Conservation (phyloP, 2,888 invertebrate species). For the Polyommatus icarus region DNA sequence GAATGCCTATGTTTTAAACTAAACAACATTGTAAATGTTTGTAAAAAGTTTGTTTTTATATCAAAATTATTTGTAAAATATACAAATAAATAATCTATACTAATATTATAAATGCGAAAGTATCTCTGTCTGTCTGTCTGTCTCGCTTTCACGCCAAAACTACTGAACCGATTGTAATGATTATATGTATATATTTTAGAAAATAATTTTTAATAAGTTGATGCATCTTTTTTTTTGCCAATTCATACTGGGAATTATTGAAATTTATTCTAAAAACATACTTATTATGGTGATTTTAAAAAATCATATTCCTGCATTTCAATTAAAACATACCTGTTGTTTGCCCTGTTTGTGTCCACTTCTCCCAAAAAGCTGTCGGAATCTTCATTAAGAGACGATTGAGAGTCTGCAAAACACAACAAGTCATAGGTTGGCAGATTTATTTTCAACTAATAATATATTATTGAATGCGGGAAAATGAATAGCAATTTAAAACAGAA, state of each 20-base stretch:
- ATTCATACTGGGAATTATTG: too few relatives aligned
- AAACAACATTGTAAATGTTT: not conserved
- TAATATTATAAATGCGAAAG: too few relatives aligned
- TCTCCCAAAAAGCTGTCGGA: slow-evolving; percentile 73
- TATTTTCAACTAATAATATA: not conserved
- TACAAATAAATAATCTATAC: too few relatives aligned
- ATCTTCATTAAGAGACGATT: slow-evolving; percentile 76
- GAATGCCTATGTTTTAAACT: slow-evolving; percentile 12
- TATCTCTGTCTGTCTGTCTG: too few relatives aligned
- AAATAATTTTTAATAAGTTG: too few relatives aligned
- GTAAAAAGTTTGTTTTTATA: not conserved
- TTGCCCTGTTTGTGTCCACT: slow-evolving; percentile 55
- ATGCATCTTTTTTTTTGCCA: too few relatives aligned
- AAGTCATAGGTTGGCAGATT: not conserved
- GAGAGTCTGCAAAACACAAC: slow-evolving; percentile 66
- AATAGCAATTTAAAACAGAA: too few relatives aligned
- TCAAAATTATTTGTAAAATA: too few relatives aligned
- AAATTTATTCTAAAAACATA: not conserved
- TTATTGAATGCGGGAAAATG: too few relatives aligned
- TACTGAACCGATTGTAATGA: too few relatives aligned
- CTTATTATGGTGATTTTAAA: not conserved
- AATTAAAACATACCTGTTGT: slow-evolving; percentile 50
- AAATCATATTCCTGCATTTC: not conserved
- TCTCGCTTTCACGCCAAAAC: too few relatives aligned
- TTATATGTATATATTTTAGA: too few relatives aligned